Evolutionary conservation across 1,140 invertebrate genomes (phyloP).

Genomic region (Myzus persicae): DNA sequence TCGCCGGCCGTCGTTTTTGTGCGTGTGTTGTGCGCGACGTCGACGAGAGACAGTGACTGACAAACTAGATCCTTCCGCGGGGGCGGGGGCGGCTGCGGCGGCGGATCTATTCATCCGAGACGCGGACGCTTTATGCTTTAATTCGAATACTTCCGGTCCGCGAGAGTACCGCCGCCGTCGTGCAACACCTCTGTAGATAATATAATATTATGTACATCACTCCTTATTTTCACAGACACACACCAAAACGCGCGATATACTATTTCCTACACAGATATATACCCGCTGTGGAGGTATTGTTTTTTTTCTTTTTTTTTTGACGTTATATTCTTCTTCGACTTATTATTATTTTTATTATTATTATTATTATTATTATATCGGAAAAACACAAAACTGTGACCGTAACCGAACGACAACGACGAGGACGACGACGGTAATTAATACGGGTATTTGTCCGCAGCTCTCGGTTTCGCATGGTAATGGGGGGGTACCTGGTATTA

Average conservation of each 20-base stretch:
- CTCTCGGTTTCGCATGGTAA: background rate
- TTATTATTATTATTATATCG: background rate
- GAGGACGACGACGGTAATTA: background rate
- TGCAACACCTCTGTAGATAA: background rate
- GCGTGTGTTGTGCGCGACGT: background rate
- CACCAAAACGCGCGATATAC: slow-evolving; percentile 45
- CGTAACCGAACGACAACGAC: background rate
- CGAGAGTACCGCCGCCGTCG: background rate
- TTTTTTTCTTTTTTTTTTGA: background rate
- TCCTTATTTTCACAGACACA: slow-evolving; percentile 34
- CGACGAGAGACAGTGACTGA: slow-evolving; percentile 37
- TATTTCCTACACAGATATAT: slow-evolving; percentile 8
- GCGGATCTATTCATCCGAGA: slow-evolving; percentile 54
- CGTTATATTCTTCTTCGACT: background rate
- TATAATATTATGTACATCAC: slow-evolving; percentile 14
- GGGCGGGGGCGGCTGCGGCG: background rate
- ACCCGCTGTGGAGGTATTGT: background rate
- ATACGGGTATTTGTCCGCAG: background rate
- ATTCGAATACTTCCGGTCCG: slow-evolving; percentile 58
- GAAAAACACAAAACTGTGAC: background rate
- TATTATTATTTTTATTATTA: slow-evolving; percentile 13
- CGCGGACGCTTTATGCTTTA: slow-evolving; percentile 54
- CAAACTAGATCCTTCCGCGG: slow-evolving; percentile 23
- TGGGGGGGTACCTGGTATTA: background rate
- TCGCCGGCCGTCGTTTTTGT: slow-evolving; percentile 7